Conservation (phyloP, 1,140 invertebrate species). For the Bombus huntii region DNA sequence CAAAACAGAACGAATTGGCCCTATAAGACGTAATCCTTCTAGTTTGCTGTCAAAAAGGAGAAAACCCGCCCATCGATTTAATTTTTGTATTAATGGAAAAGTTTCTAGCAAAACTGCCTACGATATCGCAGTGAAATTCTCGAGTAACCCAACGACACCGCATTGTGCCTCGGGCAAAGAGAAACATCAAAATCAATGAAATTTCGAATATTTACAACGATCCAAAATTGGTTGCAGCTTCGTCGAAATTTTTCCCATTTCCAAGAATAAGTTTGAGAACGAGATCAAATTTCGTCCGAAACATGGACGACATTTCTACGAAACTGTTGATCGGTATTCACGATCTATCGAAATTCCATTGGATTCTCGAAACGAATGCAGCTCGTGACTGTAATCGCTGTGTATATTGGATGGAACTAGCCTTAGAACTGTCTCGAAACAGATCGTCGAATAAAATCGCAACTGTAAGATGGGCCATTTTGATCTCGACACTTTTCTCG, state of each 20-base stretch:
- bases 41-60: neutral
- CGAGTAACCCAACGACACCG: neutral
- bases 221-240: neutral
- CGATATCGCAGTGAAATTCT: neutral
- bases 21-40: neutral
- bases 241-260: constrained; percentile 6
- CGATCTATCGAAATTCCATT: neutral
- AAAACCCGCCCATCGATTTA: neutral
- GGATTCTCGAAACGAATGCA: neutral
- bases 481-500: neutral
- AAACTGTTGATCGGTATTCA: constrained; percentile 5
- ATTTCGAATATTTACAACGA: neutral
- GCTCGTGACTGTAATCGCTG: constrained; percentile 9
- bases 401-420: neutral
- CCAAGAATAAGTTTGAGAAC: neutral
- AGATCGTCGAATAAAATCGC: neutral
- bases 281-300: neutral
- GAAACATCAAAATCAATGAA: neutral
- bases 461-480: neutral
- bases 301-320: neutral
- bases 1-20: neutral
- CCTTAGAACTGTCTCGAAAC: neutral
- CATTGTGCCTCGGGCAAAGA: neutral
- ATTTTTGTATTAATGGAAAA: neutral
- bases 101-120: neutral